Evolutionary conservation across 2,113 vertebrate genomes (phyloP).

Genomic region (Girardinichthys multiradiatus): DNA sequence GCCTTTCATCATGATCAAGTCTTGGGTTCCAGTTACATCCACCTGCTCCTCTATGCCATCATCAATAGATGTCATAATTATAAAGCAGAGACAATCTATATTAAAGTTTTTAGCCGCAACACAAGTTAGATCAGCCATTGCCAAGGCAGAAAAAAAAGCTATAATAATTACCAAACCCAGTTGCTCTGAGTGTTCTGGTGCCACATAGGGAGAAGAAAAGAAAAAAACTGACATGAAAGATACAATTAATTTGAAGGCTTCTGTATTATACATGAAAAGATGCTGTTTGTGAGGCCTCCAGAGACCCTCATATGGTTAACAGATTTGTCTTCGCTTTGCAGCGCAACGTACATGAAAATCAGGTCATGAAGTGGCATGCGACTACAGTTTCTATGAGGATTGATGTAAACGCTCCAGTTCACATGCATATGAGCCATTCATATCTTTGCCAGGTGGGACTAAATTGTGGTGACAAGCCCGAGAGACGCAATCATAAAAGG

Average conservation of each 20-base stretch:
- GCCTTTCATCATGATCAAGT: conserved; percentile 36
- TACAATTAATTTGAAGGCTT: conserved; percentile 62
- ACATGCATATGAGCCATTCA: conserved; percentile 63
- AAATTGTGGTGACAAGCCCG: conserved; percentile 66
- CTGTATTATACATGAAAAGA: conserved; percentile 68
- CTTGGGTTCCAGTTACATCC: conserved; percentile 27
- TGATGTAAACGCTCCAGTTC: conserved; percentile 60
- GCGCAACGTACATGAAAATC: conserved; percentile 36
- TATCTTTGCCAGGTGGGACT: conserved; percentile 50
- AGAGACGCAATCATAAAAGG: conserved; percentile 64
- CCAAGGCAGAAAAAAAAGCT: conserved; percentile 21
- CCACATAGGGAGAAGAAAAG: conserved; percentile 16
- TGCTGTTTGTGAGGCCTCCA: conserved; percentile 39
- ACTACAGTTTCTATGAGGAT: conserved; percentile 47
- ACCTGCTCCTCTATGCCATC: conserved; percentile 33
- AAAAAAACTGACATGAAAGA: conserved; percentile 54
- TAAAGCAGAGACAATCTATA: conserved; percentile 20
- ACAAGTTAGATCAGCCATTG: conserved; percentile 25
- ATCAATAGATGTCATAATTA: conserved; percentile 46
- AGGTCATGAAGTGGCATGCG: conserved; percentile 36
- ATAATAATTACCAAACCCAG: conserved; percentile 44
- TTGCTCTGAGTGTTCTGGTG: conserved; percentile 19
- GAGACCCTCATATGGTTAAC: conserved; percentile 50
- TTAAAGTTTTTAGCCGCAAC: conserved; percentile 27
- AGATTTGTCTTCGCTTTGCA: conserved; percentile 60